Evolutionary conservation across 2,888 invertebrate species (phyloP).

Genomic region (Amiota minor): DNA sequence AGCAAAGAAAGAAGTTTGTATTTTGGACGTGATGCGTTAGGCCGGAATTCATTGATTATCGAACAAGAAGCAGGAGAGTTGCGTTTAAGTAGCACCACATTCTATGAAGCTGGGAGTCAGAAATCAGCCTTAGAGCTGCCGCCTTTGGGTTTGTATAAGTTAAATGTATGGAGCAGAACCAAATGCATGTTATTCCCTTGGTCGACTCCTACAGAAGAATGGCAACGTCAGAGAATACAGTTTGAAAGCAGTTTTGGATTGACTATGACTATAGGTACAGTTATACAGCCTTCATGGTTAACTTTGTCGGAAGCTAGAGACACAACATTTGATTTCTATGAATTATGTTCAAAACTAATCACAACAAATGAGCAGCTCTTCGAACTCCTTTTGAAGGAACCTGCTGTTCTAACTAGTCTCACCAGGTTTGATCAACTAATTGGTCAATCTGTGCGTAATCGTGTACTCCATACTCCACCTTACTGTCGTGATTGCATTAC

Average conservation of each 20-base stretch:
- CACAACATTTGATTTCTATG: constrained; percentile 49
- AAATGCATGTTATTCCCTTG: constrained; percentile 49
- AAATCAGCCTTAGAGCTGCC: constrained; percentile 45
- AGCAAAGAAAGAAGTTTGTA: constrained; percentile 77
- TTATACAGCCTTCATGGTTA: constrained; percentile 51
- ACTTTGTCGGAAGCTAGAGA: neutral
- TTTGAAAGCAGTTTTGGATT: neutral
- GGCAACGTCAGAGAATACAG: neutral
- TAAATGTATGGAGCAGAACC: constrained; percentile 34
- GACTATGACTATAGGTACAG: constrained; percentile 27
- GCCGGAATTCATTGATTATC: constrained; percentile 87
- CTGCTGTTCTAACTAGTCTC: constrained; percentile 38
- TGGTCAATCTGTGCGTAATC: constrained; percentile 45
- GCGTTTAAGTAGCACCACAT: constrained; percentile 56
- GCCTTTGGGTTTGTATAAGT: constrained; percentile 53
- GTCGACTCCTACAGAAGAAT: constrained; percentile 39
- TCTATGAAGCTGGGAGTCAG: neutral
- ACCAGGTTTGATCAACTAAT: constrained; percentile 41
- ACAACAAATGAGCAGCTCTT: constrained; percentile 34
- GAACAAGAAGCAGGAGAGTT: constrained; percentile 64
- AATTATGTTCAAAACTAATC: neutral
- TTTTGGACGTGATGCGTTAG: constrained; percentile 89
- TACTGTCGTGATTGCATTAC: constrained; percentile 43
- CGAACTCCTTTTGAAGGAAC: constrained; percentile 32
- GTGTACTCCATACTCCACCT: constrained; percentile 50